Evolutionary conservation across 2,797 vertebrate species (phyloP), one percentile per base, ranked within the genome.

Genomic region (Menidia menidia): DNA sequence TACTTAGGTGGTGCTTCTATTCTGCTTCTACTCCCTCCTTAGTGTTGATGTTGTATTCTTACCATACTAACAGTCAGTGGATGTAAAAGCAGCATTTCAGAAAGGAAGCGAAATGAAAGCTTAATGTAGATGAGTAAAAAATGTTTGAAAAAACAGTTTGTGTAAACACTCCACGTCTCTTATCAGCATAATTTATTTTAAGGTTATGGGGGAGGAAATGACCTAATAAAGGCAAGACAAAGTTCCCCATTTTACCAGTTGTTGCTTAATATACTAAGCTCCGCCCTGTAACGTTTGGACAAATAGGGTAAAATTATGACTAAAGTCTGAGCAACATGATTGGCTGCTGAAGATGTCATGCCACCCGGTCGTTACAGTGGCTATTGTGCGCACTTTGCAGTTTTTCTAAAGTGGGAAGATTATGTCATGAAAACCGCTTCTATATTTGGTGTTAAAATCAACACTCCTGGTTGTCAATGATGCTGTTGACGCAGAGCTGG

Each of bases 341-440:
- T 92, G 91, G 93, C 75, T 75, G 63, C 3, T 4, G 43, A 78
- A 84, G 77, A 87, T 92, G 90, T 94, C 93, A 87, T 80, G 19
- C 92, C 91, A 93, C 77, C 60, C 61, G 47, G 50, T 31, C 68
- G 74, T 92, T 91, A 87, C 83, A 55, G 64, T 14, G 12, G 15
- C 56, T 57, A 64, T 25, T 25, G 25, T 19, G 76, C 82, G 80
- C 66, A 71, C 71, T 42, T 73, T 48, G 76, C 80, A 64, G 39
- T 70, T 83, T 70, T 83, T 87, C 79, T 86, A 88, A 88, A 90
- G 75, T 8, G 45, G 78, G 82, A 0, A 6, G 72, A 89, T 93
- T 80, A 91, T 89, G 83, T 91, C 54, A 71, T 58, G 60, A 50
- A 16, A 4, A 4, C 59, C 16, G 42, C 61, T 51, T 84, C 85